Base-by-base conservation (phyloP, 1,140 invertebrate species). In the Brachionus rubens region DNA sequence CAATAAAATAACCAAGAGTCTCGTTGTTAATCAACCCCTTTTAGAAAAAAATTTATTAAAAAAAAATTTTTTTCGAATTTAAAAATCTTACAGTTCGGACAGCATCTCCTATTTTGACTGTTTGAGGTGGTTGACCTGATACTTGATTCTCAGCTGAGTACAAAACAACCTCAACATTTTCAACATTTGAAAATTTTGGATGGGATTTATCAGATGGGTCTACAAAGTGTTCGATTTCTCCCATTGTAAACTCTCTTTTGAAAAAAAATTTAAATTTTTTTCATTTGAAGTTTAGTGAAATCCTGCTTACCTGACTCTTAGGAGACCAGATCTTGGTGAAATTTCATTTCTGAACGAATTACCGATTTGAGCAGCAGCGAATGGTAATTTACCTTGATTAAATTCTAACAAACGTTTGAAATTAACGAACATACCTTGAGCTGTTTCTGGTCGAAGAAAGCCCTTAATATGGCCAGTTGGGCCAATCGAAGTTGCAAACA, bases 171-270 rank as follows among this genome's bases (percentile, higher is more conserved):
- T 87, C 80, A 2, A 91, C 89, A 80, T 93, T 87, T 78, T 88
- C 88, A 0, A 98, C 86, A 16, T 48, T 54, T 48, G 85, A 85
- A 86, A 99, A 99, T 85, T 98, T 98, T 0, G 91, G 89, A 86
- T 96, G 92, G 77, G 87, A 88, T 81, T 98, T 97, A 77, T 91
- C 87, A 2, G 79, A 83, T 0, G 95, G 92, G 85, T 99, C 94
- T 86, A 96, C 96, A 84, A 99, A 99, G 86, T 99, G 95, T 83
- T 99, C 97, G 79, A 99, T 99, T 87, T 99, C 97, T 54, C 96
- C 96, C 95, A 99, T 98, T 0, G 95, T 98, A 81, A 99, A 99
- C 83, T 99, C 97, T 81, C 87, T 68, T 2, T n/a, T 24, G 59
- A 54, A 12, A 19, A 30, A 65, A 48, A 62, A 33, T 12, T 36